Percentiles rank a stretch among this genome's conserved stretches.
Conservation (phyloP, 2,113 vertebrate species). For the Vimba vimba region DNA sequence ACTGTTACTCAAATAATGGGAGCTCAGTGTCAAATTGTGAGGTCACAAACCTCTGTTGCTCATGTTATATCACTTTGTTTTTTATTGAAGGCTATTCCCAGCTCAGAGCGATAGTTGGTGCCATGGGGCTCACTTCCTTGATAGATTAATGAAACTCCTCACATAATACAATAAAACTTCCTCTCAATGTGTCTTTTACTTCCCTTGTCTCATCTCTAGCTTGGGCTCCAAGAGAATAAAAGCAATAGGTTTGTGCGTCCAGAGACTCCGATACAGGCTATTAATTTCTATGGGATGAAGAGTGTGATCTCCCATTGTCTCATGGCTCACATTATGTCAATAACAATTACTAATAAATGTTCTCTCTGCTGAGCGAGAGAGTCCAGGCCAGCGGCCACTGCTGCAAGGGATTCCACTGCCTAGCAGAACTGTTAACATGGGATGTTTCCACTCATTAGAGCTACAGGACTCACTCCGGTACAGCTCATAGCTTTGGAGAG, state of each 20-base stretch:
- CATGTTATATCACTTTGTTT: not conserved
- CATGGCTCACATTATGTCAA: conserved; percentile 67
- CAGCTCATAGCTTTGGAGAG: conserved; percentile 18
- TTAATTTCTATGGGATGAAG: conserved; percentile 57
- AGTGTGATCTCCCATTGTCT: conserved; percentile 51
- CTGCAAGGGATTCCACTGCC: not conserved
- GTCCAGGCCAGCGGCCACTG: conserved; percentile 59
- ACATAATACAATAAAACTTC: conserved; percentile 29
- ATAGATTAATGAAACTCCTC: conserved; percentile 3
- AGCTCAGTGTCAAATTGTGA: not conserved
- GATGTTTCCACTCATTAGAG: conserved; percentile 29
- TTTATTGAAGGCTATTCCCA: conserved; percentile 21
- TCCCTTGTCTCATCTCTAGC: not conserved
- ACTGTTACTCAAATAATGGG: not conserved
- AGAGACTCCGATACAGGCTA: conserved; percentile 42
- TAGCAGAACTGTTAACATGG: conserved; percentile 51
- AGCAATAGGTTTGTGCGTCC: not conserved
- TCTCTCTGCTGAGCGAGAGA: conserved; percentile 43
- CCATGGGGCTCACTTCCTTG: not conserved
- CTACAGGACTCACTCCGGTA: not conserved
- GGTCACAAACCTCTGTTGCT: conserved; percentile 2
- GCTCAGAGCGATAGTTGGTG: conserved; percentile 12
- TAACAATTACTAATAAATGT: conserved; percentile 66
- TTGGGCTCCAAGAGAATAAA: not conserved
- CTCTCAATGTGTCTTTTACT: not conserved